Evolutionary conservation across 2,888 invertebrate species (phyloP), one percentile per base, ranked within the genome.

Genomic region (Embidobia sp.): DNA sequence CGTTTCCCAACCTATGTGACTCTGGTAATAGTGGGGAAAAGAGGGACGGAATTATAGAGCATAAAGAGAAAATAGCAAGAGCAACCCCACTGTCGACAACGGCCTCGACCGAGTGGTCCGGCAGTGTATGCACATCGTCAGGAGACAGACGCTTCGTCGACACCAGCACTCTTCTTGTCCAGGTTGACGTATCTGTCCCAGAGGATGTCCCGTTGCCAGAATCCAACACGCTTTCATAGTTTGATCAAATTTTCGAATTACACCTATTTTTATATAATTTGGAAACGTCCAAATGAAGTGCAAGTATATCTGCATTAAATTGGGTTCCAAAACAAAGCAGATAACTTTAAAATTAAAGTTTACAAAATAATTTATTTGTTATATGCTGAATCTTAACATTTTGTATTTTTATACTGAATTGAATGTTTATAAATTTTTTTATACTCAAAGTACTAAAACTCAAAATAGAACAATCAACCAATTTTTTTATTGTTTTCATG

Each of bases 171-270:
- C 80, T 70, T 81, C 79, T 81, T 85, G 85, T 85, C 85, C 85
- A 80, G 81, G 80, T 83, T 89, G 89, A 89, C 87, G 88, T 88
- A 89, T 89, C 88, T 88, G 87, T 88, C 89, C 88, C 89, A 76
- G 80, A 88, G 89, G 88, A 87, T 82, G 81, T 70, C 77, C 79
- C 74, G 80, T 79, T 82, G 64, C 70, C 55, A 79, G 79, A 77
- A 79, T 69, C 80, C 79, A 80, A 79, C 37, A 79, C 78, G 77
- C 74, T 80, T 72, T 37, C 78, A 72, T 51, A 79, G 69, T 67
- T 74, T 63, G 76, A 79, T 77, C 76, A 81, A 83, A 84, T 82
- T 83, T 80, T 80, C 81, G 84, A 46, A 46, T 27, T 11, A 46
- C 11, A 1, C 3, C 18, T 11, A 26, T 22, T 22, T 42, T 42